Evolutionary conservation across 2,113 vertebrate genomes (phyloP).

Genomic region (Danio rerio): GRCz12tu NC_133180.1:66410001-66410500

Average conservation of each 20-base stretch:
- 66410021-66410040: not conserved
- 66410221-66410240: slow-evolving; percentile 56
- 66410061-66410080: slow-evolving; percentile 19
- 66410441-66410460: slow-evolving; percentile 63
- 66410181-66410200: slow-evolving; percentile 59
- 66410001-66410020: not conserved
- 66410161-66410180: slow-evolving; percentile 49
- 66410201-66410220: slow-evolving; percentile 58
- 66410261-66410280: slow-evolving; percentile 42
- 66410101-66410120: slow-evolving; percentile 33
- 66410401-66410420: slow-evolving; percentile 36
- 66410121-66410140: slow-evolving; percentile 38
- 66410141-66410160: slow-evolving; percentile 42
- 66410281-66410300: slow-evolving; percentile 41
- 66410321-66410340: slow-evolving; percentile 53
- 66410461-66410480: slow-evolving; percentile 49
- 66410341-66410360: slow-evolving; percentile 58
- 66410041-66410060: slow-evolving; percentile 4
- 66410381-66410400: slow-evolving; percentile 41
- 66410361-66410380: slow-evolving; percentile 46
- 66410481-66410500: slow-evolving; percentile 55
- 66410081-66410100: slow-evolving; percentile 22
- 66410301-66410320: slow-evolving; percentile 52
- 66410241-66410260: slow-evolving; percentile 41
- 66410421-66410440: slow-evolving; percentile 40